Conservation (phyloP, 2,888 invertebrate genomes). For the Drosophila seclusa region DNA sequence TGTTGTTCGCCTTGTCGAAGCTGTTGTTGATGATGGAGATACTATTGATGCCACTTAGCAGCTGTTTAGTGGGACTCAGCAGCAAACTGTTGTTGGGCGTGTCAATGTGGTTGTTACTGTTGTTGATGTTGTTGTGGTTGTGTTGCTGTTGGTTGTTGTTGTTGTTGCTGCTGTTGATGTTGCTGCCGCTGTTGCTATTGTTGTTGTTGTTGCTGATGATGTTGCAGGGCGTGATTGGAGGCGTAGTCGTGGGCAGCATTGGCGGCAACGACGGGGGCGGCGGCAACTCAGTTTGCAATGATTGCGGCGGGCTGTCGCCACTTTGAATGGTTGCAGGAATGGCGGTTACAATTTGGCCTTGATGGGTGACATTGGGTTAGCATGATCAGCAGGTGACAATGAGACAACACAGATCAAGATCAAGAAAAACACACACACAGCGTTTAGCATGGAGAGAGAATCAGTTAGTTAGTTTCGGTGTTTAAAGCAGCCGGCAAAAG, state of each 20-base stretch:
- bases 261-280: background rate
- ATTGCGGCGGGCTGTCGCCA: constrained; percentile 83
- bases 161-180: constrained; percentile 55
- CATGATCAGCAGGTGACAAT: constrained; percentile 70
- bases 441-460: constrained; percentile 70
- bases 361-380: constrained; percentile 43
- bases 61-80: constrained; percentile 79
- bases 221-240: constrained; percentile 57
- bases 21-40: constrained; percentile 81
- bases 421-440: constrained; percentile 49
- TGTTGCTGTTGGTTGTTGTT: constrained; percentile 65
- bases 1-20: constrained; percentile 78
- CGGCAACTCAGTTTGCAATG: constrained; percentile 69
- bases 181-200: constrained; percentile 35
- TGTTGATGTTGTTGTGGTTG: constrained; percentile 57
- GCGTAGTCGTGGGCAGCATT: constrained; percentile 35
- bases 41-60: constrained; percentile 78
- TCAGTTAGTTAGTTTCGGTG: constrained; percentile 63
- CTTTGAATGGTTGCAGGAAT: constrained; percentile 84
- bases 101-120: constrained; percentile 58
- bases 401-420: constrained; percentile 37
- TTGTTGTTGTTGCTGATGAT: constrained; percentile 54
- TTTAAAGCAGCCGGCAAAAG: constrained; percentile 43
- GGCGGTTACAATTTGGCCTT: constrained; percentile 85
- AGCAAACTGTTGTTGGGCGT: constrained; percentile 73